These are phyloP conservation scores for Cinclus cinclus DNA, from an alignment of 2,113 vertebrate genomes.

Conservation along the genomic window DNA sequence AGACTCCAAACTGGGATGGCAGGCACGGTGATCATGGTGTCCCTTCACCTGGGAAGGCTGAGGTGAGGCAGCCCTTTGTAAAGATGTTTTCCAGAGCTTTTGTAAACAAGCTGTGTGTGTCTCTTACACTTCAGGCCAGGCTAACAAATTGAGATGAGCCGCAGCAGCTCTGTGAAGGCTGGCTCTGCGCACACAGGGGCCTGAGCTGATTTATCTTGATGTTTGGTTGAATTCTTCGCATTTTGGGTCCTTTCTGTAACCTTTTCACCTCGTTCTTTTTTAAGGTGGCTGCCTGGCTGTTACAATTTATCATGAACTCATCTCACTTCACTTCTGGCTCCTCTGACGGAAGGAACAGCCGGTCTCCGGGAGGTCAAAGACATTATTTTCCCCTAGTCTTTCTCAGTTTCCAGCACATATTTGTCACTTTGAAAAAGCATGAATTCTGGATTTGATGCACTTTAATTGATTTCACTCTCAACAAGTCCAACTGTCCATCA, in stretches of 20 bases:
- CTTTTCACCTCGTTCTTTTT: slow-evolving; percentile 80
- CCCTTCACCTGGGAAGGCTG: not conserved
- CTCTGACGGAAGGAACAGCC: slow-evolving; percentile 78
- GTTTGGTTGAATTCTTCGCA: slow-evolving; percentile 78
- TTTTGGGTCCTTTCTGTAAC: slow-evolving; percentile 78
- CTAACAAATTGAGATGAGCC: slow-evolving; percentile 52
- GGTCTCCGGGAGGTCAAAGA: slow-evolving; percentile 79
- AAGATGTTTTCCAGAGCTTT: not conserved
- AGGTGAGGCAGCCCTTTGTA: not conserved
- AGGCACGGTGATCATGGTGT: not conserved
- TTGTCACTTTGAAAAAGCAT: slow-evolving; percentile 91
- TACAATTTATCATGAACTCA: slow-evolving; percentile 79
- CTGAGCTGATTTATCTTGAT: slow-evolving; percentile 79
- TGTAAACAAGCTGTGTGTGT: not conserved
- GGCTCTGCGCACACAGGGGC: slow-evolving; percentile 16
- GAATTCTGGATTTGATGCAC: slow-evolving; percentile 94
- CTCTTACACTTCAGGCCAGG: not conserved
- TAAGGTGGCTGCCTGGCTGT: slow-evolving; percentile 78
- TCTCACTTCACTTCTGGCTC: slow-evolving; percentile 73
- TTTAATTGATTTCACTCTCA: slow-evolving; percentile 93
- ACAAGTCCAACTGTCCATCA: slow-evolving; percentile 82
- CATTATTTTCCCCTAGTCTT: slow-evolving; percentile 78
- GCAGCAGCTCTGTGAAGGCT: slow-evolving; percentile 10
- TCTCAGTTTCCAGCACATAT: slow-evolving; percentile 84
- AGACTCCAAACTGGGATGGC: not conserved